phyloP scores from a whole-genome alignment of 1,140 invertebrate genomes.

The Colletes gigas region DNA sequence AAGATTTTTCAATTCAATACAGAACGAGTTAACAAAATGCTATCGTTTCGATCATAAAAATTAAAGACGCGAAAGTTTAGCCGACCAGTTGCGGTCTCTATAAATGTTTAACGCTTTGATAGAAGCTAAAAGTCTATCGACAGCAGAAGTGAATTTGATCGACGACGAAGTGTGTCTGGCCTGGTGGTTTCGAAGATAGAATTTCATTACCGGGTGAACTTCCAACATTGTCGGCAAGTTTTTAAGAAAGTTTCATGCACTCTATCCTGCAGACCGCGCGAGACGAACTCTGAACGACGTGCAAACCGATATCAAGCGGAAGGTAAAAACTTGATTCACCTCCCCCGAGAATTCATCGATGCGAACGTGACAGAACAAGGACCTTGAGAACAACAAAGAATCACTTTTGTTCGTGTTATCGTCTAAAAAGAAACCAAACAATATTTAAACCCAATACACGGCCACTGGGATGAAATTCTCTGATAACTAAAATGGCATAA shows the following conservation, averaged over 20 bases:
- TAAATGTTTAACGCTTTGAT: constrained; percentile 1
- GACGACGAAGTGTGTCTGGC: constrained; percentile 22
- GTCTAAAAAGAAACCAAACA: background rate
- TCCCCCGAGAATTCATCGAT: background rate
- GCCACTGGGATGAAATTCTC: too few species aligned
- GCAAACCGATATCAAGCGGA: constrained; percentile 12
- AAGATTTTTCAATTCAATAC: too few species aligned
- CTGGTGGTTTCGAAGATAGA: constrained; percentile 13
- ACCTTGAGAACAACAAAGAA: background rate
- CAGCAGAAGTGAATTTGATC: constrained; percentile 24
- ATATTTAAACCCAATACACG: too few species aligned
- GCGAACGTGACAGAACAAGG: background rate
- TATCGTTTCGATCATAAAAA: too few species aligned
- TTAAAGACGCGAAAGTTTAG: too few species aligned
- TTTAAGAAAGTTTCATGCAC: constrained; percentile 34
- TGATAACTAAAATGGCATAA: too few species aligned
- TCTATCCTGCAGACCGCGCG: background rate
- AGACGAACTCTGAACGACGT: constrained; percentile 3
- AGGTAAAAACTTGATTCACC: background rate
- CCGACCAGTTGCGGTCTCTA: too few species aligned
- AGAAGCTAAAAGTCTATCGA: background rate
- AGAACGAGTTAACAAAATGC: too few species aligned
- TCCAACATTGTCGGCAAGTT: constrained; percentile 16
- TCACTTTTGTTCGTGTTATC: background rate
- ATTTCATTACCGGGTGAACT: constrained; percentile 38